Evolutionary conservation across 2,888 invertebrate species (phyloP).

Genomic region (Cryptophagus acutangulus): DNA sequence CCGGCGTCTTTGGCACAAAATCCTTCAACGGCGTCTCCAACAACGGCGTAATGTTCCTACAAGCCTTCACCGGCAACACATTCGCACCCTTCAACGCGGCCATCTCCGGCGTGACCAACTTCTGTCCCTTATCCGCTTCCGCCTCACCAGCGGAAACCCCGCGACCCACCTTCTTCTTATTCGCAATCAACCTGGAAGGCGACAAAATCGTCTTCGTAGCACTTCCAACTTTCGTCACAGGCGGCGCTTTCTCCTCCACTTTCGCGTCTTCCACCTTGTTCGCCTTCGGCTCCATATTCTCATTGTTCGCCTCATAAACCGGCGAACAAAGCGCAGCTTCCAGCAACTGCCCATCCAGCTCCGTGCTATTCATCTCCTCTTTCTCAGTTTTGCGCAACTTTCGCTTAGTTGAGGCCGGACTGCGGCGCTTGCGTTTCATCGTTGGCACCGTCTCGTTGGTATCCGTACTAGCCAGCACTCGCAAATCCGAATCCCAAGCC

Average conservation of each 20-base stretch:
- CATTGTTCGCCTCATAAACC: slow-evolving; percentile 4
- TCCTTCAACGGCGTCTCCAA: slow-evolving; percentile 32
- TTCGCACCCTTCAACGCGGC: slow-evolving; percentile 7
- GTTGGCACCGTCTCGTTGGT: neutral
- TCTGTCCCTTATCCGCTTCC: slow-evolving; percentile 5
- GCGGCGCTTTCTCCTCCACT: slow-evolving; percentile 1
- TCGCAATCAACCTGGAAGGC: slow-evolving; percentile 37
- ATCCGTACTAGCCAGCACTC: slow-evolving; percentile 16
- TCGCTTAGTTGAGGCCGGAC: slow-evolving; percentile 10
- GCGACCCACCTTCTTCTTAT: slow-evolving; percentile 29
- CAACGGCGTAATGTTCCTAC: slow-evolving; percentile 30
- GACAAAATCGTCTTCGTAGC: slow-evolving; percentile 26
- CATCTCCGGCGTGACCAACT: slow-evolving; percentile 24
- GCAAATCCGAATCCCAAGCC: slow-evolving; percentile 37
- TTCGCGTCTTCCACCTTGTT: slow-evolving; percentile 9
- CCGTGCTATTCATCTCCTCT: slow-evolving; percentile 12
- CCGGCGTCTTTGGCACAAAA: slow-evolving; percentile 36
- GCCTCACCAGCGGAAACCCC: slow-evolving; percentile 8
- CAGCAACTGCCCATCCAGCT: slow-evolving; percentile 16
- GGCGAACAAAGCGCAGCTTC: slow-evolving; percentile 21
- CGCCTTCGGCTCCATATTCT: slow-evolving; percentile 17
- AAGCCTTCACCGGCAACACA: slow-evolving; percentile 21
- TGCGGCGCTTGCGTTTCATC: neutral
- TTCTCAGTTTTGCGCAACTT: slow-evolving; percentile 12
- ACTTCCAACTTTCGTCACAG: neutral